Conservation (phyloP, 2,888 invertebrate genomes). For the Nemotelus nigrinus region DNA sequence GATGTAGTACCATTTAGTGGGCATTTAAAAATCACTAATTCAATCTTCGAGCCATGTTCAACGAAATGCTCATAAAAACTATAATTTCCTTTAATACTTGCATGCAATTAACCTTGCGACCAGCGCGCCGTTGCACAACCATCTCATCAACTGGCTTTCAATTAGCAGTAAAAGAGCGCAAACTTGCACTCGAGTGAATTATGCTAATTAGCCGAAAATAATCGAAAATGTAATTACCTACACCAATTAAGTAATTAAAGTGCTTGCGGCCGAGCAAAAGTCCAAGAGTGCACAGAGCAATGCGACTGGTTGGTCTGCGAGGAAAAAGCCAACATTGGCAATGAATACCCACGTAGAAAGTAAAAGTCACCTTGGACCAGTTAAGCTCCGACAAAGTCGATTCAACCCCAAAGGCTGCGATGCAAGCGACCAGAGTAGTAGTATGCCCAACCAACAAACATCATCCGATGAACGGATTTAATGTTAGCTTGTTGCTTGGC, state of each 20-base stretch:
- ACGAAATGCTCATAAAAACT: too few species aligned
- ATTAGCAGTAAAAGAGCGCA: too few species aligned
- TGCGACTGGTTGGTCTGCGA: background rate
- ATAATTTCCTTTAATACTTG: too few species aligned
- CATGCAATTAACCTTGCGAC: too few species aligned
- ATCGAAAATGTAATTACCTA: constrained; percentile 18
- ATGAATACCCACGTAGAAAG: constrained; percentile 1
- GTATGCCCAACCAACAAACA: background rate
- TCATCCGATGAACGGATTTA: background rate
- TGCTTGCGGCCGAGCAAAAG: background rate
- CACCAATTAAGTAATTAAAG: constrained; percentile 36
- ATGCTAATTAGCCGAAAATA: constrained; percentile 37
- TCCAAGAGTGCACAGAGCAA: too few species aligned
- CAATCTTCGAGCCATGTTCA: too few species aligned
- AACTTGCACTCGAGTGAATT: background rate
- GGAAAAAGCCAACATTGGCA: background rate
- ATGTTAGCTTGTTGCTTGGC: constrained; percentile 8
- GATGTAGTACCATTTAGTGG: too few species aligned
- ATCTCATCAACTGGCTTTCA: too few species aligned
- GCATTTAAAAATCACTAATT: too few species aligned
- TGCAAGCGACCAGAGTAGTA: background rate
- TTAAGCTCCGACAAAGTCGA: background rate
- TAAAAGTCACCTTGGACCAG: constrained; percentile 36
- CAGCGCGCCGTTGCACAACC: too few species aligned
- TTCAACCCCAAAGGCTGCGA: constrained; percentile 19